Evolutionary conservation across 2,113 vertebrate species (phyloP).

Genomic region (Ammospiza caudacuta): DNA sequence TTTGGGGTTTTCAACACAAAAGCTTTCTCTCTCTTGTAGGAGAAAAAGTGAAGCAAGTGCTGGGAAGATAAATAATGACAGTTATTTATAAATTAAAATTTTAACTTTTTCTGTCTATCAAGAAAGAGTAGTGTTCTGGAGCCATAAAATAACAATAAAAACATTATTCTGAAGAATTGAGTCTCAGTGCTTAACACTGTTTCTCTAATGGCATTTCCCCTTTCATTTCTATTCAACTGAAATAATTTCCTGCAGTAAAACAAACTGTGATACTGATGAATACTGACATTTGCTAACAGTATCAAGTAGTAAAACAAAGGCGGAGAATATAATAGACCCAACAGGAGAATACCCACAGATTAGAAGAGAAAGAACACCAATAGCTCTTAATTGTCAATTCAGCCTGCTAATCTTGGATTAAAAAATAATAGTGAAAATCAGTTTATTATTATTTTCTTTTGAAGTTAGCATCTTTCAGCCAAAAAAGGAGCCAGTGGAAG

Average conservation of each 20-base stretch:
- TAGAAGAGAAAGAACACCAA: background rate
- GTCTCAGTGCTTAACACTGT: background rate
- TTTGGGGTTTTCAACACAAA: background rate
- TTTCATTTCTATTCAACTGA: constrained; percentile 6
- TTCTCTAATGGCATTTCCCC: constrained; percentile 6
- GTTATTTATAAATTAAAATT: background rate
- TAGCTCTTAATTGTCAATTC: background rate
- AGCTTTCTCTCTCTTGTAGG: background rate
- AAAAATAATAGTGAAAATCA: background rate
- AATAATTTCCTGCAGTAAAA: constrained; percentile 3
- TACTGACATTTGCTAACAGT: constrained; percentile 37
- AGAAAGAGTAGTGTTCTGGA: background rate
- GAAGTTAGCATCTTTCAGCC: background rate
- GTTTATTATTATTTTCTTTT: background rate
- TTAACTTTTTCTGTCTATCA: background rate
- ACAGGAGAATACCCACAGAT: background rate
- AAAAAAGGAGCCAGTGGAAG: background rate
- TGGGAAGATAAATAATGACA: background rate
- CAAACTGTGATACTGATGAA: constrained; percentile 16
- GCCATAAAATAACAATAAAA: background rate
- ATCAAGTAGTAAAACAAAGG: constrained; percentile 46
- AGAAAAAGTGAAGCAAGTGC: background rate
- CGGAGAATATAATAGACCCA: background rate
- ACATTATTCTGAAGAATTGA: background rate
- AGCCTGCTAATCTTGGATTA: background rate